Conservation (phyloP, 2,797 vertebrate species). For the Oryzias sinensis region DNA sequence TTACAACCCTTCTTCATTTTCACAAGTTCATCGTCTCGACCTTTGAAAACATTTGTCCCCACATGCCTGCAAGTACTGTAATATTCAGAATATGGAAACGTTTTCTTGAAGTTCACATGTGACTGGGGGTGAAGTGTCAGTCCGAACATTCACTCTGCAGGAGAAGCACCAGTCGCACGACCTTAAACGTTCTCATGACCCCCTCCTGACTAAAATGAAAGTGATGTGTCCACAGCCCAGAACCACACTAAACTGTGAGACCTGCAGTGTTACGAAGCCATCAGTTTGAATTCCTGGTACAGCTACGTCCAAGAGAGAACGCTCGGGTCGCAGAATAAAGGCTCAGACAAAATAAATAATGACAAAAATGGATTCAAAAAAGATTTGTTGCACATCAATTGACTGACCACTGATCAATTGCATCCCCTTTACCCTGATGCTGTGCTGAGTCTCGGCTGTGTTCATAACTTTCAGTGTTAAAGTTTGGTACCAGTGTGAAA, state of each 20-base stretch:
- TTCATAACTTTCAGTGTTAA: constrained; percentile 6
- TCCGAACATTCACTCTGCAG: background rate
- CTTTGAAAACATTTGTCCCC: constrained; percentile 2
- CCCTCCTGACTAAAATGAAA: too few relatives aligned
- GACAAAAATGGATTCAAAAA: background rate
- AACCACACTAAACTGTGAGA: too few relatives aligned
- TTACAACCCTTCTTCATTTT: constrained; percentile 43
- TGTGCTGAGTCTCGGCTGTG: constrained; percentile 26
- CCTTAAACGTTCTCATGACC: background rate
- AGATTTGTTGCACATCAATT: background rate
- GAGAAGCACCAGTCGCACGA: background rate
- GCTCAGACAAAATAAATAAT: background rate
- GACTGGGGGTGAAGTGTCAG: background rate
- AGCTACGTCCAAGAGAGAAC: background rate
- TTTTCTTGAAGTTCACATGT: too few relatives aligned
- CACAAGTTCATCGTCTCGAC: constrained; percentile 19
- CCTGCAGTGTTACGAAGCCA: background rate
- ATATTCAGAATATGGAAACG: background rate
- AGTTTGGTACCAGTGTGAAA: constrained; percentile 18
- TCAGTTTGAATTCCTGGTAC: background rate
- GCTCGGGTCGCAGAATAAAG: constrained; percentile 3
- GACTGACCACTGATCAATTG: background rate
- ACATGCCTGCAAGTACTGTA: constrained; percentile 1
- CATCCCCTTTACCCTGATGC: constrained; percentile 8
- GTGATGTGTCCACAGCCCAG: too few relatives aligned